These are phyloP conservation scores for Campoplex nolae DNA, from an alignment of 2,888 invertebrate genomes.

Conservation along the genomic window DNA sequence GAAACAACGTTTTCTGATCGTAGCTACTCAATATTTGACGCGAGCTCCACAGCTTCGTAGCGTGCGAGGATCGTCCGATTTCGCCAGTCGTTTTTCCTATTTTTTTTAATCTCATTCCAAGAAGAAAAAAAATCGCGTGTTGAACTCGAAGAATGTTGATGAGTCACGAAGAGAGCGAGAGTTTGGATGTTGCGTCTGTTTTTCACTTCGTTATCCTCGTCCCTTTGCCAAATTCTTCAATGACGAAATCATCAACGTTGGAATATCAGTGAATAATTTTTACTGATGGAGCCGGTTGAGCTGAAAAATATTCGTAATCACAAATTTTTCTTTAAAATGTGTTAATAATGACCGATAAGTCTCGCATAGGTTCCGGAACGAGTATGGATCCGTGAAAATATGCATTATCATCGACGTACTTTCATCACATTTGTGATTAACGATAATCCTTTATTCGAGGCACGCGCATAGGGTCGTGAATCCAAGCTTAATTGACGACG, in stretches of 20 bases:
- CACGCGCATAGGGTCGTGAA: conserved; percentile 13
- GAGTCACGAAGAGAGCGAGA: neutral
- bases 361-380: neutral
- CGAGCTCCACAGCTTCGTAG: conserved; percentile 42
- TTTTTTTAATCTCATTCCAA: conserved; percentile 16
- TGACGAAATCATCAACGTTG: no score
- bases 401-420: conserved; percentile 1
- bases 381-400: neutral
- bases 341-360: neutral
- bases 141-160: neutral
- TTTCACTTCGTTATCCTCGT: neutral
- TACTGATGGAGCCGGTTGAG: no score
- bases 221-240: no score
- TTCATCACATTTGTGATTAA: conserved; percentile 13
- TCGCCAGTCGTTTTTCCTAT: conserved; percentile 18
- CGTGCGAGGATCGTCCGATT: conserved; percentile 38
- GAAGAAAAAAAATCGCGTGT: conserved; percentile 58
- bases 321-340: neutral
- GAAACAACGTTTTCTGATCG: conserved; percentile 43
- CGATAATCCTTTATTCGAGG: conserved; percentile 1
- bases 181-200: conserved; percentile 16
- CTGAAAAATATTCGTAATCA: no score
- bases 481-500: neutral
- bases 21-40: conserved; percentile 65
- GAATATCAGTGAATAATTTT: no score